Evolutionary conservation across 2,888 invertebrate species (phyloP).

Genomic region (Limnephilus auricula): DNA sequence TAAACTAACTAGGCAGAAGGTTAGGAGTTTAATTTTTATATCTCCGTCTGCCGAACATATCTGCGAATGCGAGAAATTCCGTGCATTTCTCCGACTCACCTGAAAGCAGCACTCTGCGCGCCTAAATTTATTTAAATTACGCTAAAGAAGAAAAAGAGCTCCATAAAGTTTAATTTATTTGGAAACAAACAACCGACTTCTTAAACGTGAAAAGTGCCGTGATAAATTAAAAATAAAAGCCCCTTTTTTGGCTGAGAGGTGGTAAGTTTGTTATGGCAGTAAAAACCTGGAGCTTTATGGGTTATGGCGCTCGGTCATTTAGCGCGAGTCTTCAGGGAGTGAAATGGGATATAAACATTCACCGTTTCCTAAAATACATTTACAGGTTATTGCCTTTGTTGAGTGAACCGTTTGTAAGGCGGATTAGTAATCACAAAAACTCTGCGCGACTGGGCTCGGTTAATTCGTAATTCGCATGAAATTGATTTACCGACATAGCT

Average conservation of each 20-base stretch:
- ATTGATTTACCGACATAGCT: neutral
- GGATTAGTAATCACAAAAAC: neutral
- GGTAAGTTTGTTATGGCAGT: conserved; percentile 62
- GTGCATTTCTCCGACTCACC: neutral
- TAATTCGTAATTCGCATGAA: neutral
- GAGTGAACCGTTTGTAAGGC: neutral
- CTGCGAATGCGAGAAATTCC: neutral
- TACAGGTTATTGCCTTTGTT: neutral
- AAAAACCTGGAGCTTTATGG: conserved; percentile 59
- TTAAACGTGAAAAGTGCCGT: conserved; percentile 55
- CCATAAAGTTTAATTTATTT: conserved; percentile 52
- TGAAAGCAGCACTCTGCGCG: conserved; percentile 25
- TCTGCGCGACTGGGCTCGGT: neutral
- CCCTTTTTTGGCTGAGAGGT: conserved; percentile 38
- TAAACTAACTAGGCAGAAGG: neutral
- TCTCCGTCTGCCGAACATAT: neutral
- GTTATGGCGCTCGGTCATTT: conserved; percentile 58
- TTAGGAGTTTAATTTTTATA: neutral
- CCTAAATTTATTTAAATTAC: conserved; percentile 51
- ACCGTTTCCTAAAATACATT: conserved; percentile 3
- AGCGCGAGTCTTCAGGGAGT: conserved; percentile 47
- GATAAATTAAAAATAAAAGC: conserved; percentile 56
- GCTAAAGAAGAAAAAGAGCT: conserved; percentile 52
- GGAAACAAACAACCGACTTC: conserved; percentile 54
- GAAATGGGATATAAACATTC: conserved; percentile 60